A percentile compares a stretch with the other conserved stretches of the same genome.
These are phyloP conservation scores for Palloptera scutellata DNA, from an alignment of 2,888 invertebrate species.

Conservation along the genomic window DNA sequence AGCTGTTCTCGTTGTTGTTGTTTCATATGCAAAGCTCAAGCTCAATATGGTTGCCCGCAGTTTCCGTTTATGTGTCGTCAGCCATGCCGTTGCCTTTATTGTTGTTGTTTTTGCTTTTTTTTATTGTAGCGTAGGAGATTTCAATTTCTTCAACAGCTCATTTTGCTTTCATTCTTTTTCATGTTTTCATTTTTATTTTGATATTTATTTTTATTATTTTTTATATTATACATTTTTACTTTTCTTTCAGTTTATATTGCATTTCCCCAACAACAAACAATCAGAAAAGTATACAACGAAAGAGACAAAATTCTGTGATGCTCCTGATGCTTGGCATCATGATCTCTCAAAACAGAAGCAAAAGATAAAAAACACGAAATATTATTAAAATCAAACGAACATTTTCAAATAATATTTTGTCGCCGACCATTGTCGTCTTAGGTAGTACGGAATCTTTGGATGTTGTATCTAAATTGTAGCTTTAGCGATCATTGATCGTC, in stretches of 20 bases:
- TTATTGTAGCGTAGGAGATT: slow-evolving; percentile 26
- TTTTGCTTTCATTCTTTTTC: slow-evolving; percentile 21
- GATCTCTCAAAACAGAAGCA: neutral
- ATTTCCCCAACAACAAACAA: no score
- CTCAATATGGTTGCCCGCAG: slow-evolving; percentile 44
- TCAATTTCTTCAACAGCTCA: slow-evolving; percentile 10
- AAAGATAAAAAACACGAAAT: neutral
- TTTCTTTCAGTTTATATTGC: neutral
- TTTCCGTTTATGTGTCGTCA: slow-evolving; percentile 38
- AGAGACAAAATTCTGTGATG: neutral
- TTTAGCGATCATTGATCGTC: neutral
- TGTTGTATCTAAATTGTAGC: neutral
- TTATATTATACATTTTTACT: neutral
- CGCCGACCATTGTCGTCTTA: slow-evolving; percentile 48
- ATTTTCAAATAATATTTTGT: slow-evolving; percentile 39
- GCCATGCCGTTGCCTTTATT: slow-evolving; percentile 24
- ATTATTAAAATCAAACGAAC: neutral
- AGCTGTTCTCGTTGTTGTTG: slow-evolving; percentile 24
- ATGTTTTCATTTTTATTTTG: slow-evolving; percentile 32
- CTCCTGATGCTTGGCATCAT: no score
- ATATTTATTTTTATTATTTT: slow-evolving; percentile 42
- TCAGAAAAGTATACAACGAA: neutral
- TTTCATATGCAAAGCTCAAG: neutral
- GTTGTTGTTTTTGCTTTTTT: slow-evolving; percentile 8
- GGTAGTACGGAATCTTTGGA: slow-evolving; percentile 37